Conservation (phyloP, 2,113 vertebrate genomes). For the Jacana jacana region DNA sequence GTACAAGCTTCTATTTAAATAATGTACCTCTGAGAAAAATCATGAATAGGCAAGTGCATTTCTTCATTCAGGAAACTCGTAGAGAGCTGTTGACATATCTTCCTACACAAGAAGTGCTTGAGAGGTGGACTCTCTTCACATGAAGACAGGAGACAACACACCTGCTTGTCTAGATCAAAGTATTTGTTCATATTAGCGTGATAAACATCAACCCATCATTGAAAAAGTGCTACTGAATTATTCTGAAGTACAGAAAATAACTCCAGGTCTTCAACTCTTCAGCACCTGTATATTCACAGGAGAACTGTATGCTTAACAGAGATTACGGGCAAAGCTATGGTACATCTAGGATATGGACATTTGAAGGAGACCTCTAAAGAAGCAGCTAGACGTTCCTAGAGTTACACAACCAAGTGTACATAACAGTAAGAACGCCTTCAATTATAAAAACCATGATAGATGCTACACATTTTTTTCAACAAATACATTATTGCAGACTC, state of each 20-base stretch:
- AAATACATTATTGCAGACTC: neutral
- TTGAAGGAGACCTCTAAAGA: neutral
- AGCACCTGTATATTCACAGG: neutral
- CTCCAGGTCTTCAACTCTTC: neutral
- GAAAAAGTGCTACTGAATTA: neutral
- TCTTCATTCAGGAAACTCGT: neutral
- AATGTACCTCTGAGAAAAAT: neutral
- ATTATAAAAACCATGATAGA: neutral
- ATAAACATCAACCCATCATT: neutral
- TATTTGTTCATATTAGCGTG: neutral
- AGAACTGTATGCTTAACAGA: neutral
- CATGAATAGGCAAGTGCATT: neutral
- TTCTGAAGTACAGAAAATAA: neutral
- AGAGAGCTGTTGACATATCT: neutral
- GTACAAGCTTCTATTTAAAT: neutral
- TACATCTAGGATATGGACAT: neutral
- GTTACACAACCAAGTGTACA: neutral
- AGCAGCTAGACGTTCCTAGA: neutral
- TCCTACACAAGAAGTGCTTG: neutral
- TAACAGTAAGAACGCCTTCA: neutral
- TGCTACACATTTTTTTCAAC: neutral
- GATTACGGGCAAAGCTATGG: neutral
- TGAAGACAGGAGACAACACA: neutral
- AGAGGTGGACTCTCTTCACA: neutral
- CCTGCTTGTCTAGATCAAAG: neutral